Base-by-base conservation (phyloP, 2,797 vertebrate species). In the Notamacropus eugenii region DNA sequence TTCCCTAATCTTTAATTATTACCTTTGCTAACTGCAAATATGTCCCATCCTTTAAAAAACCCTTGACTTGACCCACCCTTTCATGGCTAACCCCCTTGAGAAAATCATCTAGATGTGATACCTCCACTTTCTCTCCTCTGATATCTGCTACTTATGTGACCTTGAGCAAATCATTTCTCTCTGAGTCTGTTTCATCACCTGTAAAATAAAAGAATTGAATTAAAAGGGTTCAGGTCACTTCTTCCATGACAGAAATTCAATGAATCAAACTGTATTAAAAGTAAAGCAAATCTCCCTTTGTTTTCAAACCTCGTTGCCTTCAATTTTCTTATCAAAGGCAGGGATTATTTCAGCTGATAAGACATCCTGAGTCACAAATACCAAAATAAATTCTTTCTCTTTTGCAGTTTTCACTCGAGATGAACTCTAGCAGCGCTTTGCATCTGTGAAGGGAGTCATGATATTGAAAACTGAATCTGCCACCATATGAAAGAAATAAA, bases 361-460 rank as follows among this genome's bases (percentile, higher is more conserved):
- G 50, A 62, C 62, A 46, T 56, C 93, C 92, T 90, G 93, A 14
- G 93, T 96, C 92, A 97, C 91, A 93, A 62, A 74, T 94, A 56
- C 90, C 94, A 91, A 87, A 52, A 58, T 62, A 67, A 93, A 24
- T 87, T 96, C 74, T 97, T 96, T 14, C 92, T 97, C 93, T 93
- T 14, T 97, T 97, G 16, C 97, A 99, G 99, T 98, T 97, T 97
- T 97, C 92, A 98, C 94, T 58, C 99, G 99, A 0, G 99, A 99
- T 98, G 99, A 99, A 98, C 99, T 99, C 98, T 99, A 99, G 98
- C 97, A 90, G 92, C 96, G 54, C 57, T 67, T 92, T 4, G 0
- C 19, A 11, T 11, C 74, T 87, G 5, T 55, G 90, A n/a, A 58
- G 92, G 67, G 95, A 58, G 2, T 0, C 6, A 46, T 59, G 92